These are phyloP conservation scores for Lochmaea capreae DNA, from an alignment of 2,888 invertebrate genomes.

Conservation along the genomic window DNA sequence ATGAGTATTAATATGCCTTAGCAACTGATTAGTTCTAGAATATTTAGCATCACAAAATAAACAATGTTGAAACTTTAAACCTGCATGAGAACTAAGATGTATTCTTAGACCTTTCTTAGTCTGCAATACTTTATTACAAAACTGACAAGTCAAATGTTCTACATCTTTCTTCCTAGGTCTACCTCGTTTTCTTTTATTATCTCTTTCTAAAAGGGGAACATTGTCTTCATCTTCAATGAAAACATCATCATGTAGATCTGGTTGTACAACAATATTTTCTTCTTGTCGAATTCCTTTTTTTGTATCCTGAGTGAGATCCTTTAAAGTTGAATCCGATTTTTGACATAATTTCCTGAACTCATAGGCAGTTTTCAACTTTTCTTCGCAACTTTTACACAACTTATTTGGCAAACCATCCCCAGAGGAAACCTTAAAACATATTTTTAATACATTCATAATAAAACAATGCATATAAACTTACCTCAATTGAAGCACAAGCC, in stretches of 20 bases:
- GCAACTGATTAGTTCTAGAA: slow-evolving; percentile 60
- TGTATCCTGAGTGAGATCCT: slow-evolving; percentile 53
- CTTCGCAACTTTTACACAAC: slow-evolving; percentile 61
- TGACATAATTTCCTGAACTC: slow-evolving; percentile 64
- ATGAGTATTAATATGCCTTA: slow-evolving; percentile 60
- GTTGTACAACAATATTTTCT: slow-evolving; percentile 55
- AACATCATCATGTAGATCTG: slow-evolving; percentile 51
- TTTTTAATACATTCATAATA: slow-evolving; percentile 20
- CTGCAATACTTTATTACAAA: slow-evolving; percentile 59
- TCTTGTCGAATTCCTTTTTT: slow-evolving; percentile 44
- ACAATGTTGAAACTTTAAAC: slow-evolving; percentile 60
- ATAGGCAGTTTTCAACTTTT: slow-evolving; percentile 61
- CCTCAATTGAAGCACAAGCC: slow-evolving; percentile 63
- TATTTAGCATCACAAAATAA: slow-evolving; percentile 61
- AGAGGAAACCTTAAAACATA: slow-evolving; percentile 54
- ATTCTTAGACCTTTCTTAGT: slow-evolving; percentile 59
- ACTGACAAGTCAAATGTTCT: slow-evolving; percentile 56
- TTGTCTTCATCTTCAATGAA: slow-evolving; percentile 54
- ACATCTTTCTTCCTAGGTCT: slow-evolving; percentile 46
- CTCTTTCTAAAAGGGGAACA: slow-evolving; percentile 47
- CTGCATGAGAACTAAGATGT: slow-evolving; percentile 59
- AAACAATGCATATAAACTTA: slow-evolving; percentile 49
- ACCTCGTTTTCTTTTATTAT: slow-evolving; percentile 46
- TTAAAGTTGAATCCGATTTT: slow-evolving; percentile 61
- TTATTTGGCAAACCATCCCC: slow-evolving; percentile 62